phyloP scores from a whole-genome alignment of 2,797 vertebrate genomes.

The Chromis chromis region DNA sequence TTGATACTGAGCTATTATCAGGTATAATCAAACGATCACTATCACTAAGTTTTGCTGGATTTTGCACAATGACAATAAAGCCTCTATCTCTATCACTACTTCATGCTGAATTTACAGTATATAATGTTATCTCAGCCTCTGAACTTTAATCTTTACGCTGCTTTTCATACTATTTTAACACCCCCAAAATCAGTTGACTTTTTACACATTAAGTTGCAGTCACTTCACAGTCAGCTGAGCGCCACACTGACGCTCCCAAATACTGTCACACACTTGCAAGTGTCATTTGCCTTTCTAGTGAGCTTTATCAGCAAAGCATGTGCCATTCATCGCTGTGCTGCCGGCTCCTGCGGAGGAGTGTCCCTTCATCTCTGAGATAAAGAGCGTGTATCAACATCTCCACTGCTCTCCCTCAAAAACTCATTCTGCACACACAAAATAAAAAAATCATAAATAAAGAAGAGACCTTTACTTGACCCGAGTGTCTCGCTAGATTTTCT shows the following conservation, averaged over 20 bases:
- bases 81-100: too few species aligned
- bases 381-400: constrained; percentile 29
- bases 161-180: neutral
- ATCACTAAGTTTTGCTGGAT: too few species aligned
- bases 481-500: constrained; percentile 10
- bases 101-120: neutral
- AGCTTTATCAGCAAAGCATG: constrained; percentile 23
- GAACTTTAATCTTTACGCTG: neutral
- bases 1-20: too few species aligned
- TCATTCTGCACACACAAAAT: constrained; percentile 23
- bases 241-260: constrained; percentile 14
- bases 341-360: constrained; percentile 20
- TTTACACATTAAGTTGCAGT: neutral
- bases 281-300: constrained; percentile 21
- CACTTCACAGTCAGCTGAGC: neutral
- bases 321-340: constrained; percentile 29
- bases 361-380: constrained; percentile 41
- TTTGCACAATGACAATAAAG: too few species aligned
- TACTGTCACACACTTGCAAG: constrained; percentile 12
- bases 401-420: constrained; percentile 21
- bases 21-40: neutral
- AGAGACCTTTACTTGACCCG: constrained; percentile 25
- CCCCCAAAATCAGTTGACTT: neutral
- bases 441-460: constrained; percentile 39
- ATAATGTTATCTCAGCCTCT: neutral